A percentile compares a stretch with the other conserved stretches of the same genome.
These are phyloP conservation scores for Phoxinus dragarum DNA, from an alignment of 2,797 vertebrate genomes.

Conservation along the genomic window DNA sequence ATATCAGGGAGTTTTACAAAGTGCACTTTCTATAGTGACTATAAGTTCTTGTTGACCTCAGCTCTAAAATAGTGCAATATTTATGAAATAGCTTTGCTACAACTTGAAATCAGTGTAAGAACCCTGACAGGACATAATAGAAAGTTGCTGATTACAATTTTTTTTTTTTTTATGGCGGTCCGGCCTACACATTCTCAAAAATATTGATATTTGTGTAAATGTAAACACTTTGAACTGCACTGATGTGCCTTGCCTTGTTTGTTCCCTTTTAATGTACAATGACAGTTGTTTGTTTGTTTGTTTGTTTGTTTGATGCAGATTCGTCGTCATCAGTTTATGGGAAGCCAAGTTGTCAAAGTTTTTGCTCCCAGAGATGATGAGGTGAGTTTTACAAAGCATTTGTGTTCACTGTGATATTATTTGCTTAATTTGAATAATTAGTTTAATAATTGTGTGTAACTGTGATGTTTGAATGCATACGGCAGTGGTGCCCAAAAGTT, in stretches of 20 bases:
- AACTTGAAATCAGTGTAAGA: background rate
- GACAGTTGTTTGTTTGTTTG: background rate
- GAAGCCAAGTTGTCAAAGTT: slow-evolving; percentile 89
- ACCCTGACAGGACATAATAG: background rate
- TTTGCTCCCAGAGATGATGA: slow-evolving; percentile 88
- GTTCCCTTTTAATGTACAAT: background rate
- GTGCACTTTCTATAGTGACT: background rate
- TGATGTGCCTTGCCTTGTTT: background rate
- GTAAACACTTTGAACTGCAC: background rate
- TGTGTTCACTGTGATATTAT: background rate
- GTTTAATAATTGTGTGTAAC: background rate
- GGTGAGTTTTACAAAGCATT: slow-evolving; percentile 72
- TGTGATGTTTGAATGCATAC: background rate
- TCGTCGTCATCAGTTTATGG: slow-evolving; percentile 87
- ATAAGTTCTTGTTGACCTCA: background rate
- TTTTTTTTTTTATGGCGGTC: background rate
- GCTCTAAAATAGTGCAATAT: background rate
- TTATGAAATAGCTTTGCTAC: background rate
- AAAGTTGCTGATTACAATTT: background rate
- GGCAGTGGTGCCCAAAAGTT: background rate
- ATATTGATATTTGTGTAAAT: background rate
- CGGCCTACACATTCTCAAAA: background rate
- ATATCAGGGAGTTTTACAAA: background rate
- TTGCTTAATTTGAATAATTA: background rate
- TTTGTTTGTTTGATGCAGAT: slow-evolving; percentile 75